Percentiles rank a stretch among this genome's conserved stretches.
These are phyloP conservation scores for Scaptomyza cyrtandrae DNA, from an alignment of 2,888 invertebrate species.

Conservation along the genomic window DNA sequence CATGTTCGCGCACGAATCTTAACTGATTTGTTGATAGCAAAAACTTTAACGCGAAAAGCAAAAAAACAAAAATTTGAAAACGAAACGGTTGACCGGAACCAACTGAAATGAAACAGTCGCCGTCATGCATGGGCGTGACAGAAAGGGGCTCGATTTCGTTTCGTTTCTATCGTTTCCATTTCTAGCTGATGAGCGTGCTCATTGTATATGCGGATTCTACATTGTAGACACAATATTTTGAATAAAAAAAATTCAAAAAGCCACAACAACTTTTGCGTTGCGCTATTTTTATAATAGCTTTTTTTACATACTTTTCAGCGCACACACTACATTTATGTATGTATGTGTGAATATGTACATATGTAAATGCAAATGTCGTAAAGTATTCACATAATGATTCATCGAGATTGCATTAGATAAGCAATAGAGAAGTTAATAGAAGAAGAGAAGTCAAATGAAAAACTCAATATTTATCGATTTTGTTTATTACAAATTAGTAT, in stretches of 20 bases:
- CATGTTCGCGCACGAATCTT: conserved; percentile 77
- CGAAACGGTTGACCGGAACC: conserved; percentile 45
- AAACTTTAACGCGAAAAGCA: conserved; percentile 55
- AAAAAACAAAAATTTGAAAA: conserved; percentile 41
- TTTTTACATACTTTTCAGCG: conserved; percentile 54
- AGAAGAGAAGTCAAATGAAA: background rate
- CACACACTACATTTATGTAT: background rate
- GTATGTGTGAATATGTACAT: background rate
- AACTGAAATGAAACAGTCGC: conserved; percentile 40
- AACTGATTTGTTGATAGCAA: conserved; percentile 74
- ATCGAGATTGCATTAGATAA: conserved; percentile 8
- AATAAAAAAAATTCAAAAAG: conserved; percentile 18
- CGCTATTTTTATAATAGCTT: conserved; percentile 47
- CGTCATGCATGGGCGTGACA: conserved; percentile 18
- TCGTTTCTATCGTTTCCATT: conserved; percentile 20
- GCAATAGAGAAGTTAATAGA: background rate
- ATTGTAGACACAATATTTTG: conserved; percentile 1
- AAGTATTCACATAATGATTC: conserved; percentile 23
- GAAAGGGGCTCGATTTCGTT: conserved; percentile 3
- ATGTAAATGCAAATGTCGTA: conserved; percentile 29
- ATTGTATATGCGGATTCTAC: background rate
- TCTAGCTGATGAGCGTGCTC: background rate
- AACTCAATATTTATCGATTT: background rate
- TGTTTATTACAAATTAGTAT: conserved; percentile 37
- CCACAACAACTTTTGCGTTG: conserved; percentile 27